Evolutionary conservation across 2,888 invertebrate species (phyloP).

Genomic region (Synanthedon vespiformis): DNA sequence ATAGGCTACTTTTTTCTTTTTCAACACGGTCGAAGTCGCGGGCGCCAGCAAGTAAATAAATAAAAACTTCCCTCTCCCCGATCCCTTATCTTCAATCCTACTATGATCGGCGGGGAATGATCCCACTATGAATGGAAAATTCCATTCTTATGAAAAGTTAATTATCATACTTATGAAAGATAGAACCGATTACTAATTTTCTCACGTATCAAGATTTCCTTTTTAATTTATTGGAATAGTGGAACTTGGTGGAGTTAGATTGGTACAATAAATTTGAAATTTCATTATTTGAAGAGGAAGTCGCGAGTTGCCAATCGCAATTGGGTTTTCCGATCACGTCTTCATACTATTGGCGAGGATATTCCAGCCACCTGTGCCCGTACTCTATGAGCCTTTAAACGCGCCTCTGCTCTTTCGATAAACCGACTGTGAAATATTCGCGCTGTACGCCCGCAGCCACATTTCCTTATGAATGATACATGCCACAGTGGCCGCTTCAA

Average conservation of each 20-base stretch:
- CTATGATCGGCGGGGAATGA: no score
- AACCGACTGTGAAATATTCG: constrained; percentile 66
- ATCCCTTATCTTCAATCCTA: no score
- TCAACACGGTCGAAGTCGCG: no score
- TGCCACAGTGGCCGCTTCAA: constrained; percentile 31
- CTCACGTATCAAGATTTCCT: constrained; percentile 27
- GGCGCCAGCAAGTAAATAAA: no score
- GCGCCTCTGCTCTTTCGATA: constrained; percentile 59
- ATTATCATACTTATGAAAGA: no score
- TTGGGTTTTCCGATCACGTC: constrained; percentile 65
- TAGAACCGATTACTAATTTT: constrained; percentile 19
- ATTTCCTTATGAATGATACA: constrained; percentile 67
- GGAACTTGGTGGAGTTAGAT: constrained; percentile 41
- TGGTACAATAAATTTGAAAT: constrained; percentile 65
- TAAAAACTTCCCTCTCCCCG: no score
- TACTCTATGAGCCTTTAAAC: constrained; percentile 66
- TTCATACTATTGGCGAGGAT: constrained; percentile 63
- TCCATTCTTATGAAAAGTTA: no score
- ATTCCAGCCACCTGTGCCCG: constrained; percentile 64
- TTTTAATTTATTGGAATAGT: constrained; percentile 49
- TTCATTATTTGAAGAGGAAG: constrained; percentile 67
- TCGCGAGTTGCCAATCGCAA: constrained; percentile 58
- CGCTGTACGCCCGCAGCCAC: constrained; percentile 44
- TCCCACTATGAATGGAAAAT: no score
- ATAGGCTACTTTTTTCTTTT: no score